These are phyloP conservation scores for Tragopan temminckii DNA, from an alignment of 2,797 vertebrate genomes.

Conservation along the genomic window DNA sequence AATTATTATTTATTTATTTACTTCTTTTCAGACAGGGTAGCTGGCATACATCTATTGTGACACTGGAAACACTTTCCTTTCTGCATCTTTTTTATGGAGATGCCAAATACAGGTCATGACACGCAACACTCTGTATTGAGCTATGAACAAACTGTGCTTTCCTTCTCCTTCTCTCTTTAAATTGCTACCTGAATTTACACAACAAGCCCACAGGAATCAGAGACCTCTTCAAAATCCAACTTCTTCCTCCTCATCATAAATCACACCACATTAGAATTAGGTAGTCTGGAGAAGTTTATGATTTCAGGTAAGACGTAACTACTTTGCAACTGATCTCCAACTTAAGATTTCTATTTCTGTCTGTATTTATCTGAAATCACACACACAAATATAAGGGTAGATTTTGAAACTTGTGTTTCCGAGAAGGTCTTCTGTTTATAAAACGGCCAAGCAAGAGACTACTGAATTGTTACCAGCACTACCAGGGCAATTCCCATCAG, in stretches of 20 bases:
- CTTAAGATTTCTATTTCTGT: neutral
- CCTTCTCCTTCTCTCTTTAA: neutral
- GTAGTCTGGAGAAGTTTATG: neutral
- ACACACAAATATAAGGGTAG: neutral
- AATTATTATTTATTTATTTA: neutral
- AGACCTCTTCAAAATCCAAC: neutral
- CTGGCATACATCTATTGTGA: neutral
- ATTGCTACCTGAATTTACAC: neutral
- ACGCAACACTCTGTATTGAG: neutral
- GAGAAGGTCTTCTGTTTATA: neutral
- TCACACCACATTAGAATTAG: neutral
- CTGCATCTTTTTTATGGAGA: neutral
- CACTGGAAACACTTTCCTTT: neutral
- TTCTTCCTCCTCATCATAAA: neutral
- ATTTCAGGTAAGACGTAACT: neutral
- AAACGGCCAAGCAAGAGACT: neutral
- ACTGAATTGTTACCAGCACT: neutral
- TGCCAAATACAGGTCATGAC: neutral
- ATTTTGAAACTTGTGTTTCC: neutral
- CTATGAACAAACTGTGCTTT: neutral
- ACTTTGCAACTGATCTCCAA: neutral
- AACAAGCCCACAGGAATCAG: constrained; percentile 2
- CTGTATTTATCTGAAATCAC: neutral
- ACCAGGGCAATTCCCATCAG: neutral
- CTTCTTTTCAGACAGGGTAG: neutral